Conservation (phyloP, 2,888 invertebrate species). For the Euphydryas editha region DNA sequence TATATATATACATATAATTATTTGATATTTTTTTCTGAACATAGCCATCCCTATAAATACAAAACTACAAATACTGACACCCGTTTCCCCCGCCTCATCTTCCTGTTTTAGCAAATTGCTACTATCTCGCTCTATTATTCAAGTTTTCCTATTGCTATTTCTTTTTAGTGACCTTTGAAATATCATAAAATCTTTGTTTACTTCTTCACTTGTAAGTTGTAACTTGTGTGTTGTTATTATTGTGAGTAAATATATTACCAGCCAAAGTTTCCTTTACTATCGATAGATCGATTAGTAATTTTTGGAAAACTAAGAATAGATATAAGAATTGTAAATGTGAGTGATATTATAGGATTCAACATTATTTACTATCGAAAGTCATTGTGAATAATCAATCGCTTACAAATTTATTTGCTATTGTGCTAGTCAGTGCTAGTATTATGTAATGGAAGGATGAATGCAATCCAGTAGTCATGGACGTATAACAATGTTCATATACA, state of each 20-base stretch:
- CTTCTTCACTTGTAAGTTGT: conserved; percentile 59
- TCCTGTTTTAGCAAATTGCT: conserved; percentile 35
- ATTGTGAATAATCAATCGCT: conserved; percentile 75
- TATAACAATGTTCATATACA: conserved; percentile 47
- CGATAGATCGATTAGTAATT: conserved; percentile 16
- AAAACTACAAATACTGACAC: conserved; percentile 28
- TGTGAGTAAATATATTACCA: conserved; percentile 64
- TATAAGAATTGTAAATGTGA: conserved; percentile 22
- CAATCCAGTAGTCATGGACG: conserved; percentile 48
- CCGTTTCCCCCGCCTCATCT: conserved; percentile 30
- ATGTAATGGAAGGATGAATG: conserved; percentile 73
- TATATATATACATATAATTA: too few relatives aligned
- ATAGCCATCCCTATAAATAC: conserved; percentile 16
- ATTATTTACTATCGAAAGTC: conserved; percentile 73
- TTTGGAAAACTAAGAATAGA: conserved; percentile 13
- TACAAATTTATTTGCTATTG: conserved; percentile 59
- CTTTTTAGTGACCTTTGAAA: conserved; percentile 76
- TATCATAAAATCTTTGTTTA: conserved; percentile 78
- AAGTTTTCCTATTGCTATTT: conserved; percentile 47
- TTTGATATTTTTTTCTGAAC: background rate
- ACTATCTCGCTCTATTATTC: conserved; percentile 53
- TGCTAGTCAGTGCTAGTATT: conserved; percentile 61
- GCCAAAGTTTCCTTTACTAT: conserved; percentile 27
- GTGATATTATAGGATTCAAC: conserved; percentile 45
- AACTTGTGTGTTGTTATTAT: conserved; percentile 78